These are phyloP conservation scores for Machimus rusticus DNA, from an alignment of 2,888 invertebrate genomes.

Conservation along the genomic window DNA sequence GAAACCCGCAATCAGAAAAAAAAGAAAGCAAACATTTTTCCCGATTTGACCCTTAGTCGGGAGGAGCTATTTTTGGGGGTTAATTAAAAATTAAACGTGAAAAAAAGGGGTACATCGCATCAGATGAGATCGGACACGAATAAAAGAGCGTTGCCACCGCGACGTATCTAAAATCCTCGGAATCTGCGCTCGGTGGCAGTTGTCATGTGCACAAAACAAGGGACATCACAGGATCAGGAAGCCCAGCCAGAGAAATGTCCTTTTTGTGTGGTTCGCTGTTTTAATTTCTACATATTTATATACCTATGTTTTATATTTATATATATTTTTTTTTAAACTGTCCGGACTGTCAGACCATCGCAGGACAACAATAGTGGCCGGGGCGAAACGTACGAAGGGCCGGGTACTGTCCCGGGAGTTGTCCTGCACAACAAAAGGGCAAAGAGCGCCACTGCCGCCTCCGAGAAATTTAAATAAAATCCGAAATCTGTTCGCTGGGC, in stretches of 20 bases:
- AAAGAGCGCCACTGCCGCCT: not conserved
- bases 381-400: not conserved
- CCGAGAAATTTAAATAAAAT: slow-evolving; percentile 37
- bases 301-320: too few species aligned
- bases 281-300: not conserved
- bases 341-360: not conserved
- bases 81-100: not conserved
- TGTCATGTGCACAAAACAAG: slow-evolving; percentile 34
- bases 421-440: not conserved
- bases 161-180: not conserved
- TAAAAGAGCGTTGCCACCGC: not conserved
- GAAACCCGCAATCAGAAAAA: not conserved
- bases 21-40: not conserved
- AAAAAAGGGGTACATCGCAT: not conserved
- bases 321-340: not conserved
- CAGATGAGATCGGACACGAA: not conserved
- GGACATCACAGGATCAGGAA: not conserved
- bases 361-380: not conserved
- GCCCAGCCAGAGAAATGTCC: slow-evolving; percentile 2
- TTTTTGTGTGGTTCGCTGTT: not conserved
- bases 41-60: not conserved
- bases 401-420: not conserved
- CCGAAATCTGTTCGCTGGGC: slow-evolving; percentile 44
- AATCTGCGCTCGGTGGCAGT: not conserved
- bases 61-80: not conserved